Percentiles rank a stretch among this genome's conserved stretches.
Evolutionary conservation across 1,140 invertebrate species (phyloP).

Genomic region (Caenorhabditis remanei): DNA sequence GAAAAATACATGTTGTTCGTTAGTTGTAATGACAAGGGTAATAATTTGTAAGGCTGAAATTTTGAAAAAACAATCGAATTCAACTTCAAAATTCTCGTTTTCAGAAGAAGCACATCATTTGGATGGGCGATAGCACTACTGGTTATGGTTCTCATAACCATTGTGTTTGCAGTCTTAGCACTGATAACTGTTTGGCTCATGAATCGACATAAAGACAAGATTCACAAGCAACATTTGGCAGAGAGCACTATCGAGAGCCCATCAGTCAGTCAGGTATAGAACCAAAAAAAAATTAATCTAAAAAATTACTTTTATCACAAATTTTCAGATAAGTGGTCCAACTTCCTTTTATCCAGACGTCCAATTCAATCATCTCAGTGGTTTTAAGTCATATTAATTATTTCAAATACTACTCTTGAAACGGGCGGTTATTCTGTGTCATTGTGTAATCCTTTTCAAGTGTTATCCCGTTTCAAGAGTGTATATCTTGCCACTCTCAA

Average conservation of each 20-base stretch:
- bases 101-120: conserved; percentile 21
- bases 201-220: conserved; percentile 53
- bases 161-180: conserved; percentile 51
- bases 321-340: conserved; percentile 59
- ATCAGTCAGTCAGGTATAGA: conserved; percentile 56
- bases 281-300: no score
- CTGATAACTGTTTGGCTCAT: conserved; percentile 32
- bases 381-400: conserved; percentile 46
- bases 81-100: background rate
- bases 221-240: conserved; percentile 51
- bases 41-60: no score
- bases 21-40: no score
- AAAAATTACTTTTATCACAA: background rate
- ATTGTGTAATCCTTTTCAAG: background rate
- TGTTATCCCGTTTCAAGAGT: background rate
- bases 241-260: conserved; percentile 57
- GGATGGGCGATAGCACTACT: conserved; percentile 36
- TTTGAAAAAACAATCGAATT: no score
- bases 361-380: conserved; percentile 48
- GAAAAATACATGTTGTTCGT: no score
- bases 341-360: conserved; percentile 57
- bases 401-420: background rate
- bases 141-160: conserved; percentile 46
- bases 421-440: background rate
- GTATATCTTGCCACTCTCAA: background rate